phyloP scores from a whole-genome alignment of 1,140 invertebrate genomes.

The Brachionus sp. region DNA sequence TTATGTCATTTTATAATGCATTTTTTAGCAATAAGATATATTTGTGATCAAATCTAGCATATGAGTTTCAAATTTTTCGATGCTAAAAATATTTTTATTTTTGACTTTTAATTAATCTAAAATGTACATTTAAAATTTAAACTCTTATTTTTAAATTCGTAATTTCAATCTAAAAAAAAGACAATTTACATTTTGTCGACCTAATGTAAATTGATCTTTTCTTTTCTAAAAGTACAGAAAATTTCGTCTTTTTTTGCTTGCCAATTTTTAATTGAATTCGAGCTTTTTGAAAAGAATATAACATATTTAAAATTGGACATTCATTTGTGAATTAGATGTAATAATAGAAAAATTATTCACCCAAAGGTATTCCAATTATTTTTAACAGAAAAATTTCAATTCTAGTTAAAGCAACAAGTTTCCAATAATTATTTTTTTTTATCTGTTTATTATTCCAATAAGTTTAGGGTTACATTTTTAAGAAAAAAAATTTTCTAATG shows the following conservation, averaged over 20 bases:
- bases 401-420: too few species aligned
- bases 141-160: not conserved
- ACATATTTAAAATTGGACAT: not conserved
- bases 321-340: not conserved
- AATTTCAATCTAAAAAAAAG: not conserved
- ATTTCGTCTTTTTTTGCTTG: not conserved
- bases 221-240: not conserved
- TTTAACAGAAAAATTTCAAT: not conserved
- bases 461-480: too few species aligned
- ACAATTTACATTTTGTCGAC: not conserved
- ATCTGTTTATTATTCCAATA: too few species aligned
- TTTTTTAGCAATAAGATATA: too few species aligned
- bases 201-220: not conserved
- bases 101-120: too few species aligned
- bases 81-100: too few species aligned
- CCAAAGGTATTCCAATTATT: not conserved
- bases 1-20: not conserved
- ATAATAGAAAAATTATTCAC: not conserved
- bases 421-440: too few species aligned
- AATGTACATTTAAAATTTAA: not conserved
- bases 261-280: not conserved
- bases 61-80: too few species aligned
- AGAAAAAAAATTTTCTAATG: too few species aligned
- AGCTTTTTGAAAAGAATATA: not conserved
- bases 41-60: too few species aligned